Base-by-base conservation (phyloP, 92 coral and sea anemone genomes). In the Phenganax marumi region DNA sequence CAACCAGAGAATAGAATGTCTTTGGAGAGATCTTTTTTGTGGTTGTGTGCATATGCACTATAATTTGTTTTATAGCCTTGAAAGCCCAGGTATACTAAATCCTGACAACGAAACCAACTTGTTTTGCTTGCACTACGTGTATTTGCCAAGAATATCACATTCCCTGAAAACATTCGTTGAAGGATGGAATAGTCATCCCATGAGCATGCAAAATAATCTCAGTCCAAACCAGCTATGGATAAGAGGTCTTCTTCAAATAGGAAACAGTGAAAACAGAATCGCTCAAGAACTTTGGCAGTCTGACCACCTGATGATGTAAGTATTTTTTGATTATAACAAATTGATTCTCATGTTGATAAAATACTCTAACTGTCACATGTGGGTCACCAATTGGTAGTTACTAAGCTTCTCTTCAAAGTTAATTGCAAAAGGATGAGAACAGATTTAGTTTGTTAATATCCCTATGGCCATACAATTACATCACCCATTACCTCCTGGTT, bases 221-320 rank as follows among this genome's bases (percentile, higher is more conserved):
- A 62, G 68, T 19, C 68, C 68, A 62, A 62, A 62, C 24, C 68
- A 62, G 22, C 68, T 62, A 9, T n/a, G 68, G 68, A 62, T 62
- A 18, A 62, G 68, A n/a, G 68, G 68, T 21, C 68, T 62, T 14
- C 18, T 62, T 9, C 22, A 62, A 19, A 62, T 62, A 9, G 68
- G 22, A 62, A 62, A 62, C 68, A 62, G 68, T 19, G 24, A 62
- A 1, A 62, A 62, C 22, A 18, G 3, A 14, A 62, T 62, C 22
- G 68, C 68, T 21, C 68, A 62, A 13, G 68, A 62, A 14, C 17
- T 19, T 56, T 63, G 66, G 73, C 73, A 57, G 76, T 33, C 43
- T 33, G 43, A 33, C 43, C 43, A 33, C 5, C 43, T 1, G 43
- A 33, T 1, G 2, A 33, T 33, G 43, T 33, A 33, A 33, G 43